These are phyloP conservation scores for Nyctibius bracteatus DNA, from an alignment of 2,113 vertebrate species.

Conservation along the genomic window DNA sequence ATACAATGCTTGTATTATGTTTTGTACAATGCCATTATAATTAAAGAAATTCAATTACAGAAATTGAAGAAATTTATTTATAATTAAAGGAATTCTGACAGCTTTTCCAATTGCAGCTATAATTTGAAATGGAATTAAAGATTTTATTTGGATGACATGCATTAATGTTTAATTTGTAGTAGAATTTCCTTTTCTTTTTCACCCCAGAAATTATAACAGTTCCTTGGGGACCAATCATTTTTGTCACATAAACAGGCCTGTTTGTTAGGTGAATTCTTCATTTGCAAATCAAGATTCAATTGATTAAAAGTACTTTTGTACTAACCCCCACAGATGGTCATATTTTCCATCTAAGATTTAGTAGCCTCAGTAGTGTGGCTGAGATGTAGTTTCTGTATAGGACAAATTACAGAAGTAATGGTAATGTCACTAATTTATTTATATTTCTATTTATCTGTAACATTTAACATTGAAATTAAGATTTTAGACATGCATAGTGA, in stretches of 20 bases:
- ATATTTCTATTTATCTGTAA: background rate
- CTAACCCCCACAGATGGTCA: background rate
- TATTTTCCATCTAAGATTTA: background rate
- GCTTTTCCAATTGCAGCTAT: background rate
- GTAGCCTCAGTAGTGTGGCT: background rate
- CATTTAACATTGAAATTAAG: background rate
- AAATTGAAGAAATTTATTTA: background rate
- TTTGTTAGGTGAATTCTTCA: background rate
- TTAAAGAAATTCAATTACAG: conserved; percentile 8
- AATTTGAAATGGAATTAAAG: background rate
- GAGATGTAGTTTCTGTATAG: background rate
- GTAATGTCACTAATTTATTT: background rate
- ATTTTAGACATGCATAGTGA: background rate
- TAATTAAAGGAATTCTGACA: background rate
- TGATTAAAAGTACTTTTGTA: background rate
- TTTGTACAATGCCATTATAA: background rate
- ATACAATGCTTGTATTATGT: background rate
- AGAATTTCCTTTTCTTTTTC: background rate
- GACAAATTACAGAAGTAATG: background rate
- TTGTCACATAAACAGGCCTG: background rate
- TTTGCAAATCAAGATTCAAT: background rate
- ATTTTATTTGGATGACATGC: background rate
- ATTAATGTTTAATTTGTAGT: background rate
- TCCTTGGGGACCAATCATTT: background rate
- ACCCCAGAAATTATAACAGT: background rate